Evolutionary conservation across 2,113 vertebrate genomes (phyloP).

Genomic region (Cettia cetti): DNA sequence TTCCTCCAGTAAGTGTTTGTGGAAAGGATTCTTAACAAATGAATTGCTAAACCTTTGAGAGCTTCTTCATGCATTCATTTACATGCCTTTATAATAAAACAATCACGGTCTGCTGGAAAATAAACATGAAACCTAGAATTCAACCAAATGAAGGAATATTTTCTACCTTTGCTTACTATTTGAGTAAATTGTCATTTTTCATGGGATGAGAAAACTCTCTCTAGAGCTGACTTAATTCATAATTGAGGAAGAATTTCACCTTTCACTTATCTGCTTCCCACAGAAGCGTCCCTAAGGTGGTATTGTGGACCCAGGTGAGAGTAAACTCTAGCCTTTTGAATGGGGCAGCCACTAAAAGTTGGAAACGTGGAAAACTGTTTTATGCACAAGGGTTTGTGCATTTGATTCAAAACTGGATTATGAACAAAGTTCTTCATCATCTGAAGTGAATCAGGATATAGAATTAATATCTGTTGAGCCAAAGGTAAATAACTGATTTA

Average conservation of each 20-base stretch:
- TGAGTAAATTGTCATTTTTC: not conserved
- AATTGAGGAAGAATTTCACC: not conserved
- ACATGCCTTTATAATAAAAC: not conserved
- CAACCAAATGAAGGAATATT: not conserved
- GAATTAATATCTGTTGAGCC: not conserved
- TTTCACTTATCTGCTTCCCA: not conserved
- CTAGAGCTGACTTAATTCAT: not conserved
- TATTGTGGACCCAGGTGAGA: not conserved
- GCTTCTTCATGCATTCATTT: not conserved
- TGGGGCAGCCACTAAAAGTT: not conserved
- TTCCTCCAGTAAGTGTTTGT: not conserved
- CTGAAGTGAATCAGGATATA: not conserved
- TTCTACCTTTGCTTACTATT: not conserved
- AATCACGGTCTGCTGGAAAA: not conserved
- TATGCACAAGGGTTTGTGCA: not conserved
- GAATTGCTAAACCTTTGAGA: not conserved
- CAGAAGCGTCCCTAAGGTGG: not conserved
- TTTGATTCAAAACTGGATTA: not conserved
- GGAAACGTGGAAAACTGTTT: not conserved
- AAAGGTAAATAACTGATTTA: not conserved
- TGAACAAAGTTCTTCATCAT: not conserved
- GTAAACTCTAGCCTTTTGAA: not conserved
- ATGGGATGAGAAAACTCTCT: not conserved
- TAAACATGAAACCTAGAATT: not conserved
- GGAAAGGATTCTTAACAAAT: slow-evolving; percentile 3